Evolutionary conservation across 2,797 vertebrate species (phyloP).

Genomic region (Platalea minor): DNA sequence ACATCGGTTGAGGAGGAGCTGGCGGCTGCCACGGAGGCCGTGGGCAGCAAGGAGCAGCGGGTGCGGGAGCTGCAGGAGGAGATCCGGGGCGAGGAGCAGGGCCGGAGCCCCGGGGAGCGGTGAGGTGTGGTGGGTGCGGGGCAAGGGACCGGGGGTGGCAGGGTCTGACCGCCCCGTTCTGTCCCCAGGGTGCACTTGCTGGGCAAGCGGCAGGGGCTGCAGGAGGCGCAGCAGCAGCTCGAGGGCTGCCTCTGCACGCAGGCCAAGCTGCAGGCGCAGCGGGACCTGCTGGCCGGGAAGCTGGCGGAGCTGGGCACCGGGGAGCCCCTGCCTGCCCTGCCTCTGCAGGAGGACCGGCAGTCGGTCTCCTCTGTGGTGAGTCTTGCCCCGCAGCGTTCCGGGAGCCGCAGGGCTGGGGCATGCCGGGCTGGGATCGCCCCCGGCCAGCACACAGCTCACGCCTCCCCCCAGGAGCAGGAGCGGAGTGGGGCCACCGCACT

Average conservation of each 20-base stretch:
- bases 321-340: conserved; percentile 77
- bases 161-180: background rate
- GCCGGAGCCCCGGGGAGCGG: conserved; percentile 78
- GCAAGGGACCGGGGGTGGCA: rapidly evolving
- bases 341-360: conserved; percentile 77
- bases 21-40: conserved; percentile 50
- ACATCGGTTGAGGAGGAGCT: conserved; percentile 83
- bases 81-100: conserved; percentile 75
- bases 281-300: conserved; percentile 80
- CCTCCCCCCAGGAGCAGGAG: conserved; percentile 76
- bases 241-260: conserved; percentile 81
- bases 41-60: conserved; percentile 77
- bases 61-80: conserved; percentile 83
- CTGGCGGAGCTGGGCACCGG: conserved; percentile 77
- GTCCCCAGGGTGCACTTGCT: conserved; percentile 85
- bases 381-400: rapidly evolving
- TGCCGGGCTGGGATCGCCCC: rapidly evolving
- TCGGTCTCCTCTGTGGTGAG: conserved; percentile 80
- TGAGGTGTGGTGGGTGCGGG: conserved; percentile 30
- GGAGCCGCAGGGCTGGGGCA: background rate
- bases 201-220: conserved; percentile 85
- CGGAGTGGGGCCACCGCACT: conserved; percentile 68
- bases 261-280: conserved; percentile 86
- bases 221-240: conserved; percentile 84
- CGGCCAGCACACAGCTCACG: background rate